Evolutionary conservation across 2,888 invertebrate genomes (phyloP).

Genomic region (Himalopsyche japonica): DNA sequence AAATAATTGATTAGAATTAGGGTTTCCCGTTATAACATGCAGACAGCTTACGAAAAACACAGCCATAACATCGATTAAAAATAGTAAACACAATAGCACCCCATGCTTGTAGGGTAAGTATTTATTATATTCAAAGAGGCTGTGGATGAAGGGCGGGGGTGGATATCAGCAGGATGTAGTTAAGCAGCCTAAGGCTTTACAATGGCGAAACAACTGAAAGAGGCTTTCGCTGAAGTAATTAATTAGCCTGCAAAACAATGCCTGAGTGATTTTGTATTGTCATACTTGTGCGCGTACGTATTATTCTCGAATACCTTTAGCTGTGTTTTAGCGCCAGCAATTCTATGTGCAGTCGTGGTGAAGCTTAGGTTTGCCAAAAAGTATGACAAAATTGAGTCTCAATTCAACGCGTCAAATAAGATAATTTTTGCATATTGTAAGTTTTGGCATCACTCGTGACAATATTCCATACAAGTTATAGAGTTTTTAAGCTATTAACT

Average conservation of each 20-base stretch:
- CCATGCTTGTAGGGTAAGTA: neutral
- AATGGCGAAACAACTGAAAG: slow-evolving; percentile 31
- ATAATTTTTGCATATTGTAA: no score
- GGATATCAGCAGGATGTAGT: slow-evolving; percentile 1
- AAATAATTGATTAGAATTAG: no score
- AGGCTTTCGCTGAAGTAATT: slow-evolving; percentile 37
- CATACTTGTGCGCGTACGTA: neutral
- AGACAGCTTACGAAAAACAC: neutral
- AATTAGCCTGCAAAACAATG: slow-evolving; percentile 38
- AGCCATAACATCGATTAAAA: neutral
- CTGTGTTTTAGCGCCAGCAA: neutral
- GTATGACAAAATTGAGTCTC: no score
- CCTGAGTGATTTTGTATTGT: slow-evolving; percentile 22
- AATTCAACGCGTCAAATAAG: neutral
- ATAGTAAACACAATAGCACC: neutral
- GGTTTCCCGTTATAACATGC: neutral
- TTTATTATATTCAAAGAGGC: neutral
- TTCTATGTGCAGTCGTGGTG: neutral
- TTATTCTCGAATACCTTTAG: neutral
- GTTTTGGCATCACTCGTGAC: no score
- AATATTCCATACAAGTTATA: no score
- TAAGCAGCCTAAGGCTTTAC: slow-evolving; percentile 8
- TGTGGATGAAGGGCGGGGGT: neutral
- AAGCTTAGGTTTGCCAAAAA: neutral
- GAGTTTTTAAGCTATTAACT: no score